phyloP scores from a whole-genome alignment of 2,888 invertebrate species.

The Synanthedon vespiformis region DNA sequence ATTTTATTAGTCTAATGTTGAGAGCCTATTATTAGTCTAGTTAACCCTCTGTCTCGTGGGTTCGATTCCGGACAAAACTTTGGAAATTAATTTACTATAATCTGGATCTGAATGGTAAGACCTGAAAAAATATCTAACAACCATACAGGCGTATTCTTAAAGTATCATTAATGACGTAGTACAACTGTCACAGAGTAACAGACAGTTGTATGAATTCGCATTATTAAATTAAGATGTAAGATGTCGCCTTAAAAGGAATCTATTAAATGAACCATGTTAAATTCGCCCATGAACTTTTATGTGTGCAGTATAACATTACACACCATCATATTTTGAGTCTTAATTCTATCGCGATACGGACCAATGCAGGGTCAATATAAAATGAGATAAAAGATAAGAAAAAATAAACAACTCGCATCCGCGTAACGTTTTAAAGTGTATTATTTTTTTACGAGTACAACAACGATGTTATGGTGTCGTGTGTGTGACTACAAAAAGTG shows the following conservation, averaged over 20 bases:
- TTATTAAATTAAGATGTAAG: neutral
- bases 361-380: neutral
- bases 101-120: too few relatives aligned
- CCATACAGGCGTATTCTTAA: too few relatives aligned
- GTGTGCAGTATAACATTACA: neutral
- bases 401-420: neutral
- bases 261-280: neutral
- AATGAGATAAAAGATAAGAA: conserved; percentile 1
- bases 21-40: too few relatives aligned
- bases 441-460: conserved; percentile 1
- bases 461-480: neutral
- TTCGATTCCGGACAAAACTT: too few relatives aligned
- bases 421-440: conserved; percentile 3
- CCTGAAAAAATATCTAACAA: too few relatives aligned
- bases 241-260: neutral
- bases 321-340: neutral
- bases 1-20: too few relatives aligned
- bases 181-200: too few relatives aligned
- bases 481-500: too few relatives aligned
- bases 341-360: neutral
- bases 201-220: neutral
- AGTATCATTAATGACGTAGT: too few relatives aligned
- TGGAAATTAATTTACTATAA: too few relatives aligned
- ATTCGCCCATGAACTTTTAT: neutral
- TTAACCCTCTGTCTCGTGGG: too few relatives aligned